Evolutionary conservation across 2,113 vertebrate species (phyloP).

Genomic region (Dromaius novaehollandiae): DNA sequence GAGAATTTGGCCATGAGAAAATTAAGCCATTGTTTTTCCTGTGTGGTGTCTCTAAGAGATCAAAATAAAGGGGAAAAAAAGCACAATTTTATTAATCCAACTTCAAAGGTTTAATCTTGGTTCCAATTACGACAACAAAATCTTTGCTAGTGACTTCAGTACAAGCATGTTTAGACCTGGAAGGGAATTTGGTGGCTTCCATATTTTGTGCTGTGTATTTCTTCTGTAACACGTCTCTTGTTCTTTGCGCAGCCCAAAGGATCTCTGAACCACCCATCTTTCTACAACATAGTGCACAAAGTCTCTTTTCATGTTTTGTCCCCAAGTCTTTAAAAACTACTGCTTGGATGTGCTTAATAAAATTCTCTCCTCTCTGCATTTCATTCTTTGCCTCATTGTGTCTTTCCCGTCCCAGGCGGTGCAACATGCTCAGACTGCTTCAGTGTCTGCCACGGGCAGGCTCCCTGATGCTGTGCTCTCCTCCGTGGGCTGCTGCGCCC

Average conservation of each 20-base stretch:
- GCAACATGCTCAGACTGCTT: neutral
- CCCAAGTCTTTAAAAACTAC: neutral
- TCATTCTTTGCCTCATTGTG: neutral
- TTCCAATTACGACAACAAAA: neutral
- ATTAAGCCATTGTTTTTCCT: neutral
- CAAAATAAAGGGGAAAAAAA: neutral
- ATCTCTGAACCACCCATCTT: neutral
- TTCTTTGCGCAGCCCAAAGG: neutral
- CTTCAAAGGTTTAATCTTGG: neutral
- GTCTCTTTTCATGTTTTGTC: neutral
- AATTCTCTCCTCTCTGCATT: neutral
- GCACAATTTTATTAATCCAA: neutral
- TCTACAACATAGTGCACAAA: neutral
- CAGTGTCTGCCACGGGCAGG: accelerated
- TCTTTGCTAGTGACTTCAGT: neutral
- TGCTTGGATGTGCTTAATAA: neutral
- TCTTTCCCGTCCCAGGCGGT: neutral
- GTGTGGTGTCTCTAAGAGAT: neutral
- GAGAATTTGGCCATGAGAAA: neutral
- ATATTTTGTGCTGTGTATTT: neutral
- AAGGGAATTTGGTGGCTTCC: neutral
- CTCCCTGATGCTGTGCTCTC: accelerated
- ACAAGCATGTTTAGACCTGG: neutral
- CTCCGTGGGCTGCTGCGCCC: neutral
- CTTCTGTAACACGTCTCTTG: neutral